A percentile compares a stretch with the other conserved stretches of the same genome.
Conservation (phyloP, 2,797 vertebrate species). For the Spatula versicolor region DNA sequence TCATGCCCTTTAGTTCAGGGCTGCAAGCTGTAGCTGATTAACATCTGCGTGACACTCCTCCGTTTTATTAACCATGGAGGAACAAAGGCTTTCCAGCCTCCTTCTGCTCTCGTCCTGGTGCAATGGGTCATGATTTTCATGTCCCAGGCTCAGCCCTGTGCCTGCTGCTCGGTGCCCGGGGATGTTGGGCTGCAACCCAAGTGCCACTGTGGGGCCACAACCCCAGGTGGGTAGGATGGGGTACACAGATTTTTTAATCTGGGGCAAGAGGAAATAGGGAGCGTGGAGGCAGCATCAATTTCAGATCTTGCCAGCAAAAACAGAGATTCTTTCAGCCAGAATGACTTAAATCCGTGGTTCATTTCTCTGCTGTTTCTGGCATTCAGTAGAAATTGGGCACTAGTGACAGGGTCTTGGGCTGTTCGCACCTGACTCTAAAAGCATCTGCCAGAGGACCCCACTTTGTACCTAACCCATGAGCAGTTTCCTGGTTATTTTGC, state of each 20-base stretch:
- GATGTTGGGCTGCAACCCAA: neutral
- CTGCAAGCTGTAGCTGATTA: neutral
- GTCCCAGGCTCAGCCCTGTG: neutral
- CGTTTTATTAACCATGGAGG: rapidly evolving
- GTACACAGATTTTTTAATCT: neutral
- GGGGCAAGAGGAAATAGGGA: neutral
- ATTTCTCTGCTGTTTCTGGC: conserved; percentile 1
- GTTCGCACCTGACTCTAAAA: neutral
- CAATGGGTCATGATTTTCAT: rapidly evolving
- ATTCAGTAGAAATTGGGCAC: neutral
- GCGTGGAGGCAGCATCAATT: neutral
- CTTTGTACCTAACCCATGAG: neutral
- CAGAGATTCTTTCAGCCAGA: neutral
- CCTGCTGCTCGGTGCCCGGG: too few relatives aligned
- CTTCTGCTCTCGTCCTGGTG: neutral
- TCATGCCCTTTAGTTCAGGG: neutral
- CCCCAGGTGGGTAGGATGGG: neutral
- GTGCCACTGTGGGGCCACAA: neutral
- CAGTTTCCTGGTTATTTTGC: conserved; percentile 18
- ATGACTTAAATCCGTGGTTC: conserved; percentile 18
- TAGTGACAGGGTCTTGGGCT: conserved; percentile 19
- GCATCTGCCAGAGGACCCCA: neutral
- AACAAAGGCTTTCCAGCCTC: neutral
- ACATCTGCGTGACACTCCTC: neutral
- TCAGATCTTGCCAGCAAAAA: conserved; percentile 23